A percentile compares a stretch with the other conserved stretches of the same genome.
These are phyloP conservation scores for Erpobdella octoculata DNA, from an alignment of 2,888 invertebrate species.

Conservation along the genomic window DNA sequence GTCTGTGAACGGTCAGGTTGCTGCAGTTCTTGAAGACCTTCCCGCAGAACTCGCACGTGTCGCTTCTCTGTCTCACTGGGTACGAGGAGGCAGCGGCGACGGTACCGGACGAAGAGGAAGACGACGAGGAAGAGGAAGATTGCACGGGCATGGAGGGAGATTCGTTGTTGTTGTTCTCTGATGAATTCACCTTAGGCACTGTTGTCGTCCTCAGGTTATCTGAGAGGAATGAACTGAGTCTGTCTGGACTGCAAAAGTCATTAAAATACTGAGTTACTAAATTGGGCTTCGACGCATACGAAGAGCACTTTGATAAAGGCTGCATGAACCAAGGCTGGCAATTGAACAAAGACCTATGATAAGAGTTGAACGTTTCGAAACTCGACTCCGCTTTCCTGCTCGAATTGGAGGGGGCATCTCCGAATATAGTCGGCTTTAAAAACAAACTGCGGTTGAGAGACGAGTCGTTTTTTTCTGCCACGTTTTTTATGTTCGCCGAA, in stretches of 20 bases:
- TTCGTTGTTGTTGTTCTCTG: too few species aligned
- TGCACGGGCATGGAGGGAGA: too few species aligned
- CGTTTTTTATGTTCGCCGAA: too few species aligned
- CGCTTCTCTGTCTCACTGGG: slow-evolving; percentile 42
- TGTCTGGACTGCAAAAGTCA: background rate
- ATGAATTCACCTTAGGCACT: too few species aligned
- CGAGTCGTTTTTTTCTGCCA: too few species aligned
- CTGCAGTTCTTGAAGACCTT: slow-evolving; percentile 85
- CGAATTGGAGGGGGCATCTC: background rate
- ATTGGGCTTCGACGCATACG: too few species aligned
- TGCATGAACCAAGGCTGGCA: background rate
- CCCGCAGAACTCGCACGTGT: slow-evolving; percentile 56
- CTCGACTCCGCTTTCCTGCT: background rate
- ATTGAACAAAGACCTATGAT: background rate
- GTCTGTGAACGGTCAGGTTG: slow-evolving; percentile 52
- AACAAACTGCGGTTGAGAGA: background rate
- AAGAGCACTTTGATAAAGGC: background rate
- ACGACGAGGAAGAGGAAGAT: slow-evolving; percentile 5
- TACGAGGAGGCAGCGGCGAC: background rate
- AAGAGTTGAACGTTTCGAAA: background rate
- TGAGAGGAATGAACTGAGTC: background rate
- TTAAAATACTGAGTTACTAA: background rate
- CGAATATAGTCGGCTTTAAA: too few species aligned
- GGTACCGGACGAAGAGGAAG: too few species aligned
- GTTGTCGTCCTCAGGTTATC: background rate